Conservation (phyloP, 30 jellyfish, hydroid and myxozoan species). For the Aurelia sp. region DNA sequence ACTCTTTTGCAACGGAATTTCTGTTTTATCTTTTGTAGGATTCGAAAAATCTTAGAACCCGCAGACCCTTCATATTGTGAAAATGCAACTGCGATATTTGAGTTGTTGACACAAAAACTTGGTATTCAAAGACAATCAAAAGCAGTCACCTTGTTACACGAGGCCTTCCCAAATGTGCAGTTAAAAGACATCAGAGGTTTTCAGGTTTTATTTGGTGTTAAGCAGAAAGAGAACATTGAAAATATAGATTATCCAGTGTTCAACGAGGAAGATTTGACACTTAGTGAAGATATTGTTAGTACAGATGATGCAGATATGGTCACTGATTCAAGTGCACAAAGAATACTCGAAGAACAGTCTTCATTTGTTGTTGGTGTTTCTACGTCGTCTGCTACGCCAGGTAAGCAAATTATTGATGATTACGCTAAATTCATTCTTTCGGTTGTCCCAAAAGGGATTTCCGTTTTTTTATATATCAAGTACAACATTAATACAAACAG, state of each 20-base stretch:
- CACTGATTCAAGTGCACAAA: conserved; percentile 8
- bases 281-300: conserved; percentile 16
- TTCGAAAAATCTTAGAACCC: conserved; percentile 38
- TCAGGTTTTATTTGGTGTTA: conserved; percentile 60
- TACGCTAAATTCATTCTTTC: no score
- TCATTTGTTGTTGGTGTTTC: neutral
- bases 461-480: no score
- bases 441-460: no score
- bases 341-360: conserved; percentile 12
- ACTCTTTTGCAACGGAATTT: neutral
- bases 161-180: conserved; percentile 55
- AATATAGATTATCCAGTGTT: conserved; percentile 40
- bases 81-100: conserved; percentile 45
- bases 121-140: conserved; percentile 41
- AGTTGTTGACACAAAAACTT: conserved; percentile 40
- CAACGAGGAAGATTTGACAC: conserved; percentile 49
- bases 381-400: conserved; percentile 9
- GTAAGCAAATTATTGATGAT: neutral
- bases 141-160: conserved; percentile 36
- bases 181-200: conserved; percentile 44
- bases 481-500: no score
- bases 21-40: conserved; percentile 4
- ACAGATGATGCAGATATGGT: conserved; percentile 14
- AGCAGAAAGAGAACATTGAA: conserved; percentile 18
- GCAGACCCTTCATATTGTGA: conserved; percentile 56